phyloP scores from a whole-genome alignment of 2,797 vertebrate genomes.

The Carduelis carduelis region DNA sequence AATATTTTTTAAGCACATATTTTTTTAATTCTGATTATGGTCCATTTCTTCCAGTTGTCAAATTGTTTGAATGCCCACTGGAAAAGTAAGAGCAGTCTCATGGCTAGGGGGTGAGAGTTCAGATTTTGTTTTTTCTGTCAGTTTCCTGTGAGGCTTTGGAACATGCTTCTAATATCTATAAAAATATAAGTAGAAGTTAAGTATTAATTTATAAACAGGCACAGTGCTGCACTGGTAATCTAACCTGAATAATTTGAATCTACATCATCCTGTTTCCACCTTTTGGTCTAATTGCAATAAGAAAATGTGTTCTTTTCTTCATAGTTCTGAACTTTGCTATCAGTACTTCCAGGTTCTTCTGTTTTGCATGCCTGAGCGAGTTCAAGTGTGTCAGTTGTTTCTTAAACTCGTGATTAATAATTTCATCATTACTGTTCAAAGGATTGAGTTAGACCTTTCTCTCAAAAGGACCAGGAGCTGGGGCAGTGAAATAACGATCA shows the following conservation, averaged over 20 bases:
- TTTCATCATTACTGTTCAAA: background rate
- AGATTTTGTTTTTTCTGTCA: background rate
- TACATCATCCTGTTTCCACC: background rate
- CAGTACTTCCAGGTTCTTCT: background rate
- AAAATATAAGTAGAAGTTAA: background rate
- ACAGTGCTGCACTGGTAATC: background rate
- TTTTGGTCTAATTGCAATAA: background rate
- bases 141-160: background rate
- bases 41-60: background rate
- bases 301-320: background rate
- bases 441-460: background rate
- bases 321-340: background rate
- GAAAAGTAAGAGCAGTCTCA: background rate
- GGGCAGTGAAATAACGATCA: background rate
- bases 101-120: background rate
- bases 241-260: background rate
- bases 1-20: background rate
- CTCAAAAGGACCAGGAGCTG: background rate
- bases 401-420: background rate
- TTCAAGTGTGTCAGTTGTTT: background rate
- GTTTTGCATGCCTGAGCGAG: background rate
- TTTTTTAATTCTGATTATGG: background rate
- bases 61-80: background rate
- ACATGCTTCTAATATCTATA: background rate
- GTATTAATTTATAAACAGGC: background rate